Evolutionary conservation across 2,888 invertebrate genomes (phyloP).

Genomic region (Chymomyza amoena): DNA sequence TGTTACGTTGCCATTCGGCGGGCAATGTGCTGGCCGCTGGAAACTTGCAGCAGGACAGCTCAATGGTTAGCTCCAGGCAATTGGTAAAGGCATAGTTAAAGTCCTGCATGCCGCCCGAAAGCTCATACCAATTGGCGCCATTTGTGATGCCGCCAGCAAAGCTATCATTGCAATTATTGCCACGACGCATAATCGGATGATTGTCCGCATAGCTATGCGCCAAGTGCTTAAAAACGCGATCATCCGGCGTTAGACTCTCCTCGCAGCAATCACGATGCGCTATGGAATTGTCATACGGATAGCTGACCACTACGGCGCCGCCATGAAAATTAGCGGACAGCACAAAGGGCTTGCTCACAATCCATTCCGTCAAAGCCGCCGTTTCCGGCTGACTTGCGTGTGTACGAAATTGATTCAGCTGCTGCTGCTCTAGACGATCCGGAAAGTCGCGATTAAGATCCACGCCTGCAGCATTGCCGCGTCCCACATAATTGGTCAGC

Average conservation of each 20-base stretch:
- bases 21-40: conserved; percentile 86
- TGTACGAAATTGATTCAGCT: conserved; percentile 70
- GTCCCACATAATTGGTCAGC: conserved; percentile 83
- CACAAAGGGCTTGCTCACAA: conserved; percentile 91
- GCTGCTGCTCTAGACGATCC: conserved; percentile 86
- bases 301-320: conserved; percentile 98
- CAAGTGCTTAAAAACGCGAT: conserved; percentile 88
- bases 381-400: conserved; percentile 91
- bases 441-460: conserved; percentile 97
- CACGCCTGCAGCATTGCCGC: conserved; percentile 88
- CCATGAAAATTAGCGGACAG: conserved; percentile 96
- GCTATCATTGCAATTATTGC: conserved; percentile 86
- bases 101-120: conserved; percentile 98
- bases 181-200: conserved; percentile 87
- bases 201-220: conserved; percentile 87
- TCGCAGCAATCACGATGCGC: conserved; percentile 83
- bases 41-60: conserved; percentile 97
- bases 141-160: conserved; percentile 92
- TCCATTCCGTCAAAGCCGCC: conserved; percentile 92
- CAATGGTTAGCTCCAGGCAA: conserved; percentile 97
- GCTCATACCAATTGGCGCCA: conserved; percentile 94
- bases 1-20: conserved; percentile 91
- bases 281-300: conserved; percentile 94
- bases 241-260: conserved; percentile 89
- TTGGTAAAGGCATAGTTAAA: conserved; percentile 97